These are phyloP conservation scores for Pomacea maculata DNA, from an alignment of 1,140 invertebrate genomes.

Conservation along the genomic window DNA sequence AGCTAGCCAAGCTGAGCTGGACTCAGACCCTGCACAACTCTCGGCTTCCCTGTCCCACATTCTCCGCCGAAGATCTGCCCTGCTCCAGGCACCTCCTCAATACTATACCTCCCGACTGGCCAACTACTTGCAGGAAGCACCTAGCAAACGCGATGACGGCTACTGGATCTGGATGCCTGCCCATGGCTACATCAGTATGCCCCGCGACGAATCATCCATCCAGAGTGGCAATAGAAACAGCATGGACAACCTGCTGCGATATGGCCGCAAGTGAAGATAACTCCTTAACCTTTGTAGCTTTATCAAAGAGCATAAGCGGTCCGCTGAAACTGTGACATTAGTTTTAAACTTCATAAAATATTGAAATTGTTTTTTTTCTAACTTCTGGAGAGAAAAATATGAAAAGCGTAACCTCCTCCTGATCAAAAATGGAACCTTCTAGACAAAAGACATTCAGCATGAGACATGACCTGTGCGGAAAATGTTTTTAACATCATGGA, in stretches of 20 bases:
- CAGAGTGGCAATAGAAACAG: slow-evolving; percentile 21
- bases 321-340: too few relatives aligned
- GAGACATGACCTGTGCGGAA: too few relatives aligned
- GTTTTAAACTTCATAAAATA: too few relatives aligned
- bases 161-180: slow-evolving; percentile 61
- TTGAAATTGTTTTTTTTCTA: too few relatives aligned
- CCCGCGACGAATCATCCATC: slow-evolving; percentile 32
- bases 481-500: too few relatives aligned
- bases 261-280: slow-evolving; percentile 34
- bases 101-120: slow-evolving; percentile 39
- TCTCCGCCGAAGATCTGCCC: slow-evolving; percentile 13
- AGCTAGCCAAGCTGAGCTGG: slow-evolving; percentile 6
- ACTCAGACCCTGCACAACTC: slow-evolving; percentile 8
- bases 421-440: too few relatives aligned
- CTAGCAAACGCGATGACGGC: slow-evolving; percentile 41
- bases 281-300: too few relatives aligned
- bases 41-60: slow-evolving; percentile 29
- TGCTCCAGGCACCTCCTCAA: slow-evolving; percentile 42
- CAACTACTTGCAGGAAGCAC: slow-evolving; percentile 27
- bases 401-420: too few relatives aligned
- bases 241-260: slow-evolving; percentile 48
- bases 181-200: slow-evolving; percentile 57
- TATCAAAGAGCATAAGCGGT: too few relatives aligned
- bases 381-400: too few relatives aligned
- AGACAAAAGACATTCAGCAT: too few relatives aligned